These are phyloP conservation scores for Bovichtus variegatus DNA, from an alignment of 2,797 vertebrate genomes.

Conservation along the genomic window DNA sequence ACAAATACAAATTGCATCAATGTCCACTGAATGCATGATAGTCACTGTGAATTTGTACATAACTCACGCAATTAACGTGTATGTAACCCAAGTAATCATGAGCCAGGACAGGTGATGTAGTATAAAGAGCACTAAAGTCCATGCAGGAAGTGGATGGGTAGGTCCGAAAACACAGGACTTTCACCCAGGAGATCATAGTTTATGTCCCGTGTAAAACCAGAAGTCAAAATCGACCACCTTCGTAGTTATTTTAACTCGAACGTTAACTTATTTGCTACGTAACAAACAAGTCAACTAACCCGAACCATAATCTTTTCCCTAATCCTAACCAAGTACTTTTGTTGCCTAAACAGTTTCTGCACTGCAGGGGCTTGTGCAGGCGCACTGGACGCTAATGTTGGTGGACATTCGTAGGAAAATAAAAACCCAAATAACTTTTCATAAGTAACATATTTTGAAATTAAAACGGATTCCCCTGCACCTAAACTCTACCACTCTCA, in stretches of 20 bases:
- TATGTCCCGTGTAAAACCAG: not conserved
- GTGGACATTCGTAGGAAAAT: not conserved
- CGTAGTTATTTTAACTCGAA: not conserved
- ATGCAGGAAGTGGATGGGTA: not conserved
- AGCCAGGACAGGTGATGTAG: not conserved
- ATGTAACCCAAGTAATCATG: not conserved
- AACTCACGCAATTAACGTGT: not conserved
- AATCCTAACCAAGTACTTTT: not conserved
- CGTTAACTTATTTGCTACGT: too few species aligned
- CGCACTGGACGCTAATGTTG: not conserved
- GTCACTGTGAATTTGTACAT: not conserved
- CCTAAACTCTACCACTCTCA: not conserved
- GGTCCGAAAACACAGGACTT: not conserved
- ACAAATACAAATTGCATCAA: conserved; percentile 31
- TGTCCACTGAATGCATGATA: not conserved
- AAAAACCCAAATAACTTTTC: not conserved
- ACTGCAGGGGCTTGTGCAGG: not conserved
- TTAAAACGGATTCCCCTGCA: not conserved
- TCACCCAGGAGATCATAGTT: not conserved
- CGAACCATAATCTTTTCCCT: not conserved
- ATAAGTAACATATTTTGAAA: not conserved
- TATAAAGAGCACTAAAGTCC: not conserved
- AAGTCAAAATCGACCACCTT: not conserved
- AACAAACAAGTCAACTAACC: too few species aligned
- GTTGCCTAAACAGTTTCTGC: not conserved